These are phyloP conservation scores for Pollimyrus isidori DNA, from an alignment of 2,113 vertebrate genomes.

Conservation along the genomic window DNA sequence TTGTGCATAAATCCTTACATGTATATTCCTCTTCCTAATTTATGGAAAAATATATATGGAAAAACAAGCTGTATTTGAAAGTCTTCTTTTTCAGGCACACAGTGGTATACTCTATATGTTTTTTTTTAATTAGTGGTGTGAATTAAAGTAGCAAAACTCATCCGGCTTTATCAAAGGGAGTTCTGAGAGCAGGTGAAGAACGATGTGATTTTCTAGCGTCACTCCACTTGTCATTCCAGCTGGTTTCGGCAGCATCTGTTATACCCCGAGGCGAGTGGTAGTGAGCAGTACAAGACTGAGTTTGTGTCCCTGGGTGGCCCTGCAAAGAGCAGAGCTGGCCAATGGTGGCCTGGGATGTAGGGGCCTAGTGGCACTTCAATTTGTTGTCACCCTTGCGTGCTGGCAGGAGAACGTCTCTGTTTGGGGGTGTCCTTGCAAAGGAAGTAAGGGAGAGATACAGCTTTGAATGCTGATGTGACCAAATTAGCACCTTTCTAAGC, in stretches of 20 bases:
- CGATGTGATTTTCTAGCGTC: neutral
- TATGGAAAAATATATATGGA: neutral
- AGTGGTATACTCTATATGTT: neutral
- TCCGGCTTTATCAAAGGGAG: neutral
- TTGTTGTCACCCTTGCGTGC: neutral
- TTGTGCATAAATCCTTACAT: neutral
- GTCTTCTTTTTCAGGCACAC: neutral
- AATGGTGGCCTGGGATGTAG: neutral
- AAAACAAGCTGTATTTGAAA: neutral
- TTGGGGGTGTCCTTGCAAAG: neutral
- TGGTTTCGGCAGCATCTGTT: neutral
- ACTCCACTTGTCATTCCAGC: conserved; percentile 3
- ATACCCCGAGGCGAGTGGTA: neutral
- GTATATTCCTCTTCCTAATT: neutral
- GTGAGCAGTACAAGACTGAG: neutral
- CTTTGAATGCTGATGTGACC: neutral
- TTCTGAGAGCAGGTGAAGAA: neutral
- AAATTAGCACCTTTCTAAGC: neutral
- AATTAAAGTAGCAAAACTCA: neutral
- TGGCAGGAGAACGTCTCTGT: neutral
- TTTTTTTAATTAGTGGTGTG: neutral
- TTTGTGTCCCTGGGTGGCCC: neutral
- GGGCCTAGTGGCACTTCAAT: neutral
- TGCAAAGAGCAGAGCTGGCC: neutral
- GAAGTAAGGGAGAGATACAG: neutral